Evolutionary conservation across 1,140 invertebrate species (phyloP).

Genomic region (Tetramorium parvispinum): DNA sequence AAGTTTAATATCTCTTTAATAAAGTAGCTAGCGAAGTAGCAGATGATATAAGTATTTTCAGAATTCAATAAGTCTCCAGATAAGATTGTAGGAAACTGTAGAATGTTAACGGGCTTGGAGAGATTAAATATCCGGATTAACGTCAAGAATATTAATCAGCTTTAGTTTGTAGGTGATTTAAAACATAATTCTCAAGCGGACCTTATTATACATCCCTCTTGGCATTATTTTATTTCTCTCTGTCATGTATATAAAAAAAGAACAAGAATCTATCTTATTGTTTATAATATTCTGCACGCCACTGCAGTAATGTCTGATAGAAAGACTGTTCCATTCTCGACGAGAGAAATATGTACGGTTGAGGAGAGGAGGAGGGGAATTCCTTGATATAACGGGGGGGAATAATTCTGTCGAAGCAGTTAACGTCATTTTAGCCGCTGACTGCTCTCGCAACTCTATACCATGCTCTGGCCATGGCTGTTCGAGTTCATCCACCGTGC

Average conservation of each 20-base stretch:
- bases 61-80: not conserved
- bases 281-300: not conserved
- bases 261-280: not conserved
- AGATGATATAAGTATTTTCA: not conserved
- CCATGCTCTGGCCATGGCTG: constrained; percentile 52
- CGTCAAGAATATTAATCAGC: not conserved
- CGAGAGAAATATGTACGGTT: constrained; percentile 2
- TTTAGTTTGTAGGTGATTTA: not conserved
- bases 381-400: not conserved
- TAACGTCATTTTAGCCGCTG: constrained; percentile 73
- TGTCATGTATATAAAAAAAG: not conserved
- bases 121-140: not conserved
- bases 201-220: not conserved
- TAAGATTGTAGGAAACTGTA: not conserved
- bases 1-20: constrained; percentile 14
- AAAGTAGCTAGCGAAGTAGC: not conserved
- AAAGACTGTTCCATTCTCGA: not conserved
- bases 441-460: constrained; percentile 71
- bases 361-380: not conserved
- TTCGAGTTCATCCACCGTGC: constrained; percentile 72
- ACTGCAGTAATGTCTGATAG: not conserved
- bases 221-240: not conserved
- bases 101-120: not conserved
- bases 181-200: not conserved
- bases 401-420: constrained; percentile 71